Conservation (phyloP, 2,888 invertebrate species). For the Plebejus anna region DNA sequence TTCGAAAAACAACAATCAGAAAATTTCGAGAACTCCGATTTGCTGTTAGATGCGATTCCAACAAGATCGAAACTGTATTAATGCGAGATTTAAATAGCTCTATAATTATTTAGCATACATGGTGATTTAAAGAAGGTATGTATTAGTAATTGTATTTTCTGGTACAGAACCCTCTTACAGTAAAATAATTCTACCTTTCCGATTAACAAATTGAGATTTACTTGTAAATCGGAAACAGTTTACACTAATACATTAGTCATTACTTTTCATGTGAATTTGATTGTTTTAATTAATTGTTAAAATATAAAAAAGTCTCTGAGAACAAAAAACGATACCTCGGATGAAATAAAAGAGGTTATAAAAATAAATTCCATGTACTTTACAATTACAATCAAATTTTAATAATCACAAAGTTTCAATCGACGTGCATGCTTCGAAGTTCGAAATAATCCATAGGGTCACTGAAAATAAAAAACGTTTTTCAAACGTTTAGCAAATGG, state of each 20-base stretch:
- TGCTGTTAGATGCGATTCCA: too few species aligned
- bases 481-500: too few species aligned
- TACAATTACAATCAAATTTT: not conserved
- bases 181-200: not conserved
- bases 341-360: not conserved
- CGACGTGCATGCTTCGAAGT: not conserved
- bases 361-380: not conserved
- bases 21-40: too few species aligned
- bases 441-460: not conserved
- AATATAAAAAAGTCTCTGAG: too few species aligned
- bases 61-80: too few species aligned
- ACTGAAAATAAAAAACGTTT: not conserved
- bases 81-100: too few species aligned
- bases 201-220: not conserved
- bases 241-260: not conserved
- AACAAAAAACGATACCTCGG: too few species aligned
- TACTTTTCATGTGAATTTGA: not conserved
- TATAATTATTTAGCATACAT: too few species aligned
- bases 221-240: constrained; percentile 6
- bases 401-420: not conserved
- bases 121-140: too few species aligned
- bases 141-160: not conserved
- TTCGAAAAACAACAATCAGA: too few species aligned
- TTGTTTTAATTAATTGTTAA: too few species aligned
- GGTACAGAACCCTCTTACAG: not conserved